Conservation (phyloP, 37 sponge, comb jelly and placozoan species). For the Chondrilla cf. caribensis region DNA sequence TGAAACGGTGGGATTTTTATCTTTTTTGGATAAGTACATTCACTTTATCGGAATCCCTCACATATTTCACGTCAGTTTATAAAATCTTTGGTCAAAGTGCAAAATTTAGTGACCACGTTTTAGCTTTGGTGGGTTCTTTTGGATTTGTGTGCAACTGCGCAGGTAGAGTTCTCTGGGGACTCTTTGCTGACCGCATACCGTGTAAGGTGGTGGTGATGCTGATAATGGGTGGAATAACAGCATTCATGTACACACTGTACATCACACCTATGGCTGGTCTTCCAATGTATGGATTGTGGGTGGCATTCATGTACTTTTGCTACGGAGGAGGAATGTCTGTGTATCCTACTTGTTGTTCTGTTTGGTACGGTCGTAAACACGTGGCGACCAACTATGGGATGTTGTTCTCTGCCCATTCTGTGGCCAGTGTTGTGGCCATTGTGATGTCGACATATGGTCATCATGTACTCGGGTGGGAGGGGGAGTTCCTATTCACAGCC, state of each 20-base stretch:
- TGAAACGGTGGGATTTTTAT: slow-evolving; percentile 68
- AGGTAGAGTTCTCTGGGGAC: slow-evolving; percentile 77
- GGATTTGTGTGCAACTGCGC: slow-evolving; percentile 59
- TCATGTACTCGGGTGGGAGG: slow-evolving; percentile 6
- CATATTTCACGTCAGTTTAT: slow-evolving; percentile 58
- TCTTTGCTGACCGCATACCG: slow-evolving; percentile 54
- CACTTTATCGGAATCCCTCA: slow-evolving; percentile 38
- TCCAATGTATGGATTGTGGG: slow-evolving; percentile 64
- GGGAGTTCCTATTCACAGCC: slow-evolving; percentile 41
- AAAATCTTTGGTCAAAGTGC: slow-evolving; percentile 58
- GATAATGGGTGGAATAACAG: slow-evolving; percentile 27
- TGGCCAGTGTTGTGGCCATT: slow-evolving; percentile 41
- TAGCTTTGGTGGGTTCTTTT: slow-evolving; percentile 61
- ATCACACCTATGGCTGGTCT: slow-evolving; percentile 3
- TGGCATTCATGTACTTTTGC: slow-evolving; percentile 80
- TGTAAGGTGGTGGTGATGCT: slow-evolving; percentile 61
- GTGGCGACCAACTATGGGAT: slow-evolving; percentile 73
- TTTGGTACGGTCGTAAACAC: slow-evolving; percentile 62
- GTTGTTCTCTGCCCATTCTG: slow-evolving; percentile 65
- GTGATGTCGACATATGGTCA: slow-evolving; percentile 1
- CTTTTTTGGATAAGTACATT: slow-evolving; percentile 81
- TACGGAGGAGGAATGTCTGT: slow-evolving; percentile 79
- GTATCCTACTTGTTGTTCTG: slow-evolving; percentile 62
- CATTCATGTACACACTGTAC: slow-evolving; percentile 52
- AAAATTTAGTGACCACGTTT: slow-evolving; percentile 56